Base-by-base conservation (phyloP, 2,113 vertebrate species). In the Sinocyclocheilus anshuiensis region DNA sequence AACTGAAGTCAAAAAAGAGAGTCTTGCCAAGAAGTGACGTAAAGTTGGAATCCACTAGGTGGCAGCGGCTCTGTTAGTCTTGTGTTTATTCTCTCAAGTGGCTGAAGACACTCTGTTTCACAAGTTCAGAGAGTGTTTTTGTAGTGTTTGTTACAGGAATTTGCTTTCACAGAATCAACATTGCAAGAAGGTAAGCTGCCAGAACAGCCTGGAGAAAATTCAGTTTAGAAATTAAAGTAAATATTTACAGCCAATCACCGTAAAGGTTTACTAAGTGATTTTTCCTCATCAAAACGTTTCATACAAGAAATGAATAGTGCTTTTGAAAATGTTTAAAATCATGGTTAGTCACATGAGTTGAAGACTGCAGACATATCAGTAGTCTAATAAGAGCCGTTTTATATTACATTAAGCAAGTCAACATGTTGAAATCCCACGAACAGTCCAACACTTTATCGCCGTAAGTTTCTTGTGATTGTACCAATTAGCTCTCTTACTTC, bases 141-240 rank as follows among this genome's bases (percentile, higher is more conserved):
- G 59, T 50, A 67, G 79, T 81, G 24, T 81, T 81, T 81, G 79
- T 81, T 71, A 82, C 63, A 82, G 18, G 80, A 82, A 82, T 82
- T 29, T 82, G 11, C 63, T 82, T 71, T 71, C 45, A 71, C 80
- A 53, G 42, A 71, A 82, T 82, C 63, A 81, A 81, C 59, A 67
- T 48, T 20, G 79, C 22, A 67, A 26, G n/a, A 81, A 81, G n/a
- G 59, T 81, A 53, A 77, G 76, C 76, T 55, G 76, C n/a, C 76
- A 55, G 76, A 50, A 29, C n/a, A 53, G 36, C 36, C 20, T 42
- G 69, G 69, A 72, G 76, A 55, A 53, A 55, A 33, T 53, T 77
- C 48, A 20, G 50, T 55, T 55, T 29, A 50, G 50, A 77, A 77
- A 77, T 55, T 33, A 2, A 77, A 55, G 76, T 55, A 55, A 77